Evolutionary conservation across 2,888 invertebrate genomes (phyloP), one percentile per base, ranked within the genome.

Genomic region (Euzophera pinguis): DNA sequence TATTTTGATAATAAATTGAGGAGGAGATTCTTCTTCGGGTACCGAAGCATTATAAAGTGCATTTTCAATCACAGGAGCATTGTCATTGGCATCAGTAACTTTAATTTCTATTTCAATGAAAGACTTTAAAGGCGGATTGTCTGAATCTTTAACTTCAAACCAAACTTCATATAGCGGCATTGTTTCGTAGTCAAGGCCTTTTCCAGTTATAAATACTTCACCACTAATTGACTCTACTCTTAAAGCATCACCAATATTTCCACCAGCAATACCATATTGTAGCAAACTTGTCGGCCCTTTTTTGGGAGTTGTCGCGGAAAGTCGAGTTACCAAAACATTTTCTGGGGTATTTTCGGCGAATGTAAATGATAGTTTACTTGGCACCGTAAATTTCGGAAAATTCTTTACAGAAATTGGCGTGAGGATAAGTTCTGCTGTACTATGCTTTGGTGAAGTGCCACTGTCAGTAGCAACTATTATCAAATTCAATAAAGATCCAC

Each of bases 61-160:
- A 53, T 92, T 93, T 64, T 95, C 95, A 85, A 98, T 96, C 0
- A 95, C 82, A 0, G 99, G 99, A 0, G 95, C 91, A 79, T 98
- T 98, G 74, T 99, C 98, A 78, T 99, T 99, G 4, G 95, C 94
- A 79, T 99, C 98, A 0, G 96, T 95, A 0, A 99, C 96, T 79
- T 95, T 96, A n/a, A 99, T 95, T 59, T 93, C 92, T 12, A 98
- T 86, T 72, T 95, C 93, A 45, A 95, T 92, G 27, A 96, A 96
- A 53, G 95, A 96, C 59, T 96, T 91, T 13, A 98, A 77, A 0
- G 95, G 94, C 0, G 97, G 96, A 50, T 92, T 92, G 72, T 97
- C 97, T 0, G 95, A 95, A 78, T 97, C 97, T 61, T 93, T 91
- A 0, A 97, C 97, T 89, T 97, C 97, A 56, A 98, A 93, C 98